phyloP scores from a whole-genome alignment of 2,888 invertebrate species.

The Neocrepidodera transversa region DNA sequence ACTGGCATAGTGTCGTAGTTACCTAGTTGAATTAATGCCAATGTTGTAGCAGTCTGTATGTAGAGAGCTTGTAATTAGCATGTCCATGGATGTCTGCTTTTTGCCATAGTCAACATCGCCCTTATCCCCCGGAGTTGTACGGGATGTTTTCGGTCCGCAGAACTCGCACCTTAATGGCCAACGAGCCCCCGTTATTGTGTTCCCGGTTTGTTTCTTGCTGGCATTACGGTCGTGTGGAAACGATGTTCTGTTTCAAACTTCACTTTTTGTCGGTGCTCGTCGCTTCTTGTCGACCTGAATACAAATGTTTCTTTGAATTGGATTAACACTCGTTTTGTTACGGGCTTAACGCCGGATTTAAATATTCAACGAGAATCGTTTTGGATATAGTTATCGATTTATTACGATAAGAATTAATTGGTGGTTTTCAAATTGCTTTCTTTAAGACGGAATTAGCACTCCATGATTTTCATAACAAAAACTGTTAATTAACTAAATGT shows the following conservation, averaged over 20 bases:
- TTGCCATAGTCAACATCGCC: constrained; percentile 56
- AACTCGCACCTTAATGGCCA: constrained; percentile 38
- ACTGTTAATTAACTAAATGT: no score
- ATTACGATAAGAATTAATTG: no score
- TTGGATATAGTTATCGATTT: neutral
- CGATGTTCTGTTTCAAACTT: constrained; percentile 9
- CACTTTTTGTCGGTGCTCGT: constrained; percentile 1
- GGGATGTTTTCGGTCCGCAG: constrained; percentile 36
- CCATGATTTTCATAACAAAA: no score
- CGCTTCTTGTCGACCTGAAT: constrained; percentile 1
- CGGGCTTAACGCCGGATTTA: neutral
- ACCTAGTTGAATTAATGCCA: constrained; percentile 60
- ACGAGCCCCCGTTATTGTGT: constrained; percentile 45
- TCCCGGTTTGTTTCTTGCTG: constrained; percentile 38
- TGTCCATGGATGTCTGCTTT: constrained; percentile 61
- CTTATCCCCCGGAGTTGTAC: constrained; percentile 51
- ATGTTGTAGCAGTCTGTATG: constrained; percentile 61
- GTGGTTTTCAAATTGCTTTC: no score
- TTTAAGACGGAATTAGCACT: no score
- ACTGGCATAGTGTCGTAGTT: constrained; percentile 49
- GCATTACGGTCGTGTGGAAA: constrained; percentile 26
- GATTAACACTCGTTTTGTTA: neutral
- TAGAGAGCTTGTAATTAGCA: constrained; percentile 62
- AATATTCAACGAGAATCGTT: neutral
- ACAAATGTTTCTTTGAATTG: neutral